Conservation (phyloP, 2,797 vertebrate species). For the Leucoraja ocellata region DNA sequence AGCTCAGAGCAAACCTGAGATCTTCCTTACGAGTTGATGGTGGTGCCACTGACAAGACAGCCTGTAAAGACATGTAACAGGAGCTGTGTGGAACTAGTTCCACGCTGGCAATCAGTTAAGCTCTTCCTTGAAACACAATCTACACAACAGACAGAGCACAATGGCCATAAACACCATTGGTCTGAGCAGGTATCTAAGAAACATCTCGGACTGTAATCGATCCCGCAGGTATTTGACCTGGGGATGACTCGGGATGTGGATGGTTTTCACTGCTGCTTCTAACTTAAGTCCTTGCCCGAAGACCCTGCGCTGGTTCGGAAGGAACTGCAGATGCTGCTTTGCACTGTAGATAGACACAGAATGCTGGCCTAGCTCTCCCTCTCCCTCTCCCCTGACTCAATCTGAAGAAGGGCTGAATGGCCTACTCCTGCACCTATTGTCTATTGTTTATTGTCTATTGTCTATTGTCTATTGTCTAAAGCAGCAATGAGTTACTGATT, state of each 20-base stretch:
- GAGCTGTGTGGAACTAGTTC: not conserved
- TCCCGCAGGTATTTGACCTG: not conserved
- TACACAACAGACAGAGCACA: not conserved
- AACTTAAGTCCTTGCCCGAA: not conserved
- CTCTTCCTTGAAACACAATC: not conserved
- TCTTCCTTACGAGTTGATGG: not conserved
- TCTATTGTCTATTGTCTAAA: too few relatives aligned
- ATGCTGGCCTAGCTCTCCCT: too few relatives aligned
- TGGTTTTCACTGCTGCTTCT: not conserved
- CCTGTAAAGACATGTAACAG: not conserved
- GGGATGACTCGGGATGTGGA: not conserved
- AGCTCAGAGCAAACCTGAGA: not conserved
- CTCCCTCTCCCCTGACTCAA: too few relatives aligned
- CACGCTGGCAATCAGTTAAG: constrained; percentile 7
- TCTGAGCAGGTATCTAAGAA: not conserved
- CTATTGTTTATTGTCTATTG: too few relatives aligned
- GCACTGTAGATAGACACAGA: too few relatives aligned
- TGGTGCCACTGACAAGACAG: not conserved
- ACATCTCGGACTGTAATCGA: constrained; percentile 1
- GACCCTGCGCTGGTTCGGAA: too few relatives aligned
- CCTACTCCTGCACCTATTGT: too few relatives aligned
- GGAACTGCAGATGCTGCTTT: too few relatives aligned
- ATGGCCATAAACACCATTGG: not conserved
- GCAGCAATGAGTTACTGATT: too few relatives aligned
- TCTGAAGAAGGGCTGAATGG: too few relatives aligned